Percentiles rank a stretch among this genome's conserved stretches.
Conservation (phyloP, 1,140 invertebrate species). For the Drosophila erecta region DNA sequence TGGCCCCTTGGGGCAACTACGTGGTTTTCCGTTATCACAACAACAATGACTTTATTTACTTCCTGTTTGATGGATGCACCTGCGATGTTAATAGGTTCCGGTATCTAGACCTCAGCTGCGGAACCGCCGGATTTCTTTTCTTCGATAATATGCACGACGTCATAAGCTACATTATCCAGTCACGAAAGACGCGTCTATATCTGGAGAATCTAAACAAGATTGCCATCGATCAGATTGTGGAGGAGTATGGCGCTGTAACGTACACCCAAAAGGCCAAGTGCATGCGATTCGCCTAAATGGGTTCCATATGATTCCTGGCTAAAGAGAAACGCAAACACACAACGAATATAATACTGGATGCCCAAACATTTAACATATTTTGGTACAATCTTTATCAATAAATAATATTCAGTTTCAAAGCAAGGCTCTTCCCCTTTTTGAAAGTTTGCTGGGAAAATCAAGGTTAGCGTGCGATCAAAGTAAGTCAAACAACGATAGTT, state of each 20-base stretch:
- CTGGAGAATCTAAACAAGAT: slow-evolving; percentile 75
- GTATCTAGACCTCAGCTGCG: slow-evolving; percentile 76
- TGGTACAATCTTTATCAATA: slow-evolving; percentile 2
- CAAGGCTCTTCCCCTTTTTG: neutral
- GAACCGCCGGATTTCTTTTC: slow-evolving; percentile 76
- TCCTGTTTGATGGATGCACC: slow-evolving; percentile 79
- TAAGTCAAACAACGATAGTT: slow-evolving; percentile 7
- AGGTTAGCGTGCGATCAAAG: slow-evolving; percentile 37
- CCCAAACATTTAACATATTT: neutral
- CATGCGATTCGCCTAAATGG: slow-evolving; percentile 62
- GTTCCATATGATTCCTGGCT: neutral
- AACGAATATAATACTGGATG: neutral
- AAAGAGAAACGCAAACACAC: neutral
- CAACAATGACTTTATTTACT: slow-evolving; percentile 70
- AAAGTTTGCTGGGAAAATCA: slow-evolving; percentile 61
- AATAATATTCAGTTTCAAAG: too few species aligned
- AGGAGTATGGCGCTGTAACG: slow-evolving; percentile 73
- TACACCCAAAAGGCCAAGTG: slow-evolving; percentile 76
- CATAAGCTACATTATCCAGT: slow-evolving; percentile 79
- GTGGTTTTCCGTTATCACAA: slow-evolving; percentile 78
- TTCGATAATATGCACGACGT: slow-evolving; percentile 73
- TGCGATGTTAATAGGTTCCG: slow-evolving; percentile 81
- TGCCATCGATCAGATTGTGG: slow-evolving; percentile 73
- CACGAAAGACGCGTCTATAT: slow-evolving; percentile 69
- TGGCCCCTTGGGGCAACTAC: slow-evolving; percentile 84